Evolutionary conservation across 2,888 invertebrate genomes (phyloP).

Genomic region (Mesopsocus fuscifrons): DNA sequence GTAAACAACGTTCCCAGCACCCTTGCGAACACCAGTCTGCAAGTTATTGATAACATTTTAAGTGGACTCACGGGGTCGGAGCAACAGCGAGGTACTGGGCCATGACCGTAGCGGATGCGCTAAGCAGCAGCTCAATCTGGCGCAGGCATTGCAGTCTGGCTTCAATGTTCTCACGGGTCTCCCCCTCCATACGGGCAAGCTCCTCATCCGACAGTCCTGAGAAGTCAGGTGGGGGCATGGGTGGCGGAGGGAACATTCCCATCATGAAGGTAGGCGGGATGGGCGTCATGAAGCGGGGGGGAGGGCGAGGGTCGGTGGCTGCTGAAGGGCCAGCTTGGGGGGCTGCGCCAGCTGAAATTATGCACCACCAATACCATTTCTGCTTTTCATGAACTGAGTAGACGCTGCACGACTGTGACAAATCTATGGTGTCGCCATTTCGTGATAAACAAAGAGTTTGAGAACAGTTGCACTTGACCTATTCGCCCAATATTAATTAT

Average conservation of each 20-base stretch:
- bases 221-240: constrained; percentile 57
- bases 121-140: constrained; percentile 76
- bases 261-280: constrained; percentile 33
- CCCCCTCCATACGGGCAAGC: constrained; percentile 73
- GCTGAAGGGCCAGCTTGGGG: neutral
- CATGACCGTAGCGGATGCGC: constrained; percentile 87
- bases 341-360: neutral
- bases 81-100: constrained; percentile 59
- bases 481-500: too few relatives aligned
- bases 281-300: constrained; percentile 13
- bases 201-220: constrained; percentile 64
- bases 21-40: too few relatives aligned
- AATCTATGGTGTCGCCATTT: too few relatives aligned
- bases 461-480: too few relatives aligned
- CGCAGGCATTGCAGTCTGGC: constrained; percentile 70
- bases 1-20: too few relatives aligned
- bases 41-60: too few relatives aligned
- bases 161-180: constrained; percentile 69
- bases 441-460: too few relatives aligned
- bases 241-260: constrained; percentile 40
- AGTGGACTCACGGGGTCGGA: neutral
- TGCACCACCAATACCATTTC: too few relatives aligned
- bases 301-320: constrained; percentile 1
- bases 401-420: too few relatives aligned
- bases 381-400: too few relatives aligned